Evolutionary conservation across 2,797 vertebrate genomes (phyloP).

Genomic region (Echeneis naucrates): DNA sequence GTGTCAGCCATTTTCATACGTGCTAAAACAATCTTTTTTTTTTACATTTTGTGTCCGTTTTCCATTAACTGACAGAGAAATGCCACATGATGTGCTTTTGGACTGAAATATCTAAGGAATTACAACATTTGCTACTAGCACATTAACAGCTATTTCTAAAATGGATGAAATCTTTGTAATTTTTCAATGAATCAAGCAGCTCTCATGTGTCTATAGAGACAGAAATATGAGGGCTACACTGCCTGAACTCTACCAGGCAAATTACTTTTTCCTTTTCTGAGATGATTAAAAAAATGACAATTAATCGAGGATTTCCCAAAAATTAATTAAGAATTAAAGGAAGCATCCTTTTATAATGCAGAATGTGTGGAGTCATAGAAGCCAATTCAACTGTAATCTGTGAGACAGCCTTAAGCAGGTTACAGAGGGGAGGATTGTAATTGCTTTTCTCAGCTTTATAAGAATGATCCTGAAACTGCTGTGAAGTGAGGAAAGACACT

Average conservation of each 20-base stretch:
- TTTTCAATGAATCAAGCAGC: neutral
- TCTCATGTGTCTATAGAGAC: neutral
- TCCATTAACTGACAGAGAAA: neutral
- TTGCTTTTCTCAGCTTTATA: neutral
- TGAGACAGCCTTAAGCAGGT: neutral
- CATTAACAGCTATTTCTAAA: neutral
- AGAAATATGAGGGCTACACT: neutral
- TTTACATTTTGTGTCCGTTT: neutral
- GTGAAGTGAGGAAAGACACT: neutral
- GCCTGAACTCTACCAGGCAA: neutral
- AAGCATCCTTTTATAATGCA: neutral
- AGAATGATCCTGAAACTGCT: neutral
- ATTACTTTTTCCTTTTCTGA: neutral
- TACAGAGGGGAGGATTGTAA: neutral
- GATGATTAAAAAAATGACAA: neutral
- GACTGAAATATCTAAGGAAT: neutral
- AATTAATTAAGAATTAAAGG: neutral
- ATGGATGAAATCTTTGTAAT: neutral
- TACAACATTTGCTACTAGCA: neutral
- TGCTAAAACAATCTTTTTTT: neutral
- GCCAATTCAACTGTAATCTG: constrained; percentile 6
- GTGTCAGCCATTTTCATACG: neutral
- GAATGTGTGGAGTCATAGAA: neutral
- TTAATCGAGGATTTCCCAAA: neutral
- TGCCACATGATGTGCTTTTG: neutral